phyloP scores from a whole-genome alignment of 2,113 vertebrate genomes.

The Cryptomyrus ogoouensis region DNA sequence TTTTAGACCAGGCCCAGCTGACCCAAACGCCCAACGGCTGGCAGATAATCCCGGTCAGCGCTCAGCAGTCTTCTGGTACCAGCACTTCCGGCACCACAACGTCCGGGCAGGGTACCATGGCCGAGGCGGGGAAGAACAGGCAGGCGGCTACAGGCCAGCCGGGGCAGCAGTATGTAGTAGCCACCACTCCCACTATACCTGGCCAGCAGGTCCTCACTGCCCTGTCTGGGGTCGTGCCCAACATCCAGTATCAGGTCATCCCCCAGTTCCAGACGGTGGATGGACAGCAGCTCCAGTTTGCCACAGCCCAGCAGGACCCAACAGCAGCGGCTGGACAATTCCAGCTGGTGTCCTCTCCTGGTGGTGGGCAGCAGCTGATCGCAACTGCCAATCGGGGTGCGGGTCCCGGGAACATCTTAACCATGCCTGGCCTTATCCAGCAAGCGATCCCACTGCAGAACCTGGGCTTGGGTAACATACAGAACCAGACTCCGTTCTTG shows the following conservation, averaged over 20 bases:
- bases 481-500: conserved; percentile 84
- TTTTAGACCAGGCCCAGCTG: conserved; percentile 76
- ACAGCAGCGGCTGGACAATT: conserved; percentile 71
- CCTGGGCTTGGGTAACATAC: conserved; percentile 77
- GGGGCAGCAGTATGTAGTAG: conserved; percentile 74
- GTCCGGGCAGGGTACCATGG: conserved; percentile 60
- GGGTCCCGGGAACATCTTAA: conserved; percentile 76
- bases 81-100: conserved; percentile 61
- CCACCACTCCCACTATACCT: conserved; percentile 70
- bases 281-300: conserved; percentile 84
- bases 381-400: conserved; percentile 59
- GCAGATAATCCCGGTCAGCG: conserved; percentile 78
- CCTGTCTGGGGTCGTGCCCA: conserved; percentile 79
- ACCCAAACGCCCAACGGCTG: conserved; percentile 81
- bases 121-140: conserved; percentile 61
- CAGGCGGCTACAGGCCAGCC: conserved; percentile 46
- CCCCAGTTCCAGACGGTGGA: conserved; percentile 94
- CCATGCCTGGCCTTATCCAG: conserved; percentile 84
- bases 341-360: conserved; percentile 76
- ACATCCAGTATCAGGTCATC: conserved; percentile 95
- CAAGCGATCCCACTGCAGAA: conserved; percentile 89
- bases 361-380: conserved; percentile 78
- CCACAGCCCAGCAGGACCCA: conserved; percentile 77
- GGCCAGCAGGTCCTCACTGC: conserved; percentile 85
- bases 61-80: conserved; percentile 47